Conservation (phyloP, 2,888 invertebrate species). For the Euzophera pinguis region DNA sequence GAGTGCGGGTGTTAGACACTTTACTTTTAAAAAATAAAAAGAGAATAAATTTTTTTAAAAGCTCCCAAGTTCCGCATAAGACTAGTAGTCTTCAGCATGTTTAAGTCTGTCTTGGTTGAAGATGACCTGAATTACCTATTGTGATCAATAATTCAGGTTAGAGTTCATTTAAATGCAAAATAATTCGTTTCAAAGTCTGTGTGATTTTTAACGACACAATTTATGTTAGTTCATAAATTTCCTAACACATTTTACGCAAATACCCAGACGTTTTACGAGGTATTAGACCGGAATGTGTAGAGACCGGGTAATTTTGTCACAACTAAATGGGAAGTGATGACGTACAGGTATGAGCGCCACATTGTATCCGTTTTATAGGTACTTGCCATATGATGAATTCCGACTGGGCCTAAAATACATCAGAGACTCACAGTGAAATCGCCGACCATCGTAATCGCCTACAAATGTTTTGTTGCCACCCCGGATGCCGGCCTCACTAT, state of each 20-base stretch:
- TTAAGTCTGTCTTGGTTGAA: no score
- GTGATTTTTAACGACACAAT: conserved; percentile 57
- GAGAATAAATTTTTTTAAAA: no score
- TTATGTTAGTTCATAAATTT: conserved; percentile 59
- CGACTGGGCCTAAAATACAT: conserved; percentile 5
- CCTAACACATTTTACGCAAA: conserved; percentile 58
- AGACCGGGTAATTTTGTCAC: conserved; percentile 39
- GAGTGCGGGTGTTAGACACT: no score
- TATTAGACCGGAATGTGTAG: conserved; percentile 58
- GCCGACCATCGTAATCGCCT: background rate
- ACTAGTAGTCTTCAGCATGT: no score
- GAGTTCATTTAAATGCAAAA: no score
- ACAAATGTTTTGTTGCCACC: background rate
- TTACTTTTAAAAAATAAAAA: no score
- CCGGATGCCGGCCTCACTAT: background rate
- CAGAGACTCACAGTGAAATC: background rate
- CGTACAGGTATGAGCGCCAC: conserved; percentile 21
- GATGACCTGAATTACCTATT: no score
- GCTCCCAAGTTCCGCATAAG: no score
- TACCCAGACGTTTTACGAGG: conserved; percentile 68
- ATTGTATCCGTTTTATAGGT: conserved; percentile 9
- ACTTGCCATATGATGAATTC: conserved; percentile 7
- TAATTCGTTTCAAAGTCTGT: conserved; percentile 49
- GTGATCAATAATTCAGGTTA: no score
- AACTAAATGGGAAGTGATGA: conserved; percentile 30